These are phyloP conservation scores for Pantala flavescens DNA, from an alignment of 1,140 invertebrate species.

Conservation along the genomic window DNA sequence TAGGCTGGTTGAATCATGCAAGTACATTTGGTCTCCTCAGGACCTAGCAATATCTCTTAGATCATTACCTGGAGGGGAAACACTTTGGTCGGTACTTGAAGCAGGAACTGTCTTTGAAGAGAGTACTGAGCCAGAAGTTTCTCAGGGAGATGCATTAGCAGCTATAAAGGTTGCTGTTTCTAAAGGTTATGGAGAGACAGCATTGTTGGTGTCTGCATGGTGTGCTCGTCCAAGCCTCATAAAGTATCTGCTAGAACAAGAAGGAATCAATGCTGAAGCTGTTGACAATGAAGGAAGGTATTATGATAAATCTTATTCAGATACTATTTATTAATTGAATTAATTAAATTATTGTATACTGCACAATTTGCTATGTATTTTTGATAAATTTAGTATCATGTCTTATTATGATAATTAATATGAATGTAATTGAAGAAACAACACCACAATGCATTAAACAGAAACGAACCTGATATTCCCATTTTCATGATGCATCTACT, in stretches of 20 bases:
- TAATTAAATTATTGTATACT: no score
- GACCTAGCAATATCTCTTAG: not conserved
- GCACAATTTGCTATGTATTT: no score
- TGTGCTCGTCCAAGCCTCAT: not conserved
- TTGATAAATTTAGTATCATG: no score
- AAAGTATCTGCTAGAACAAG: not conserved
- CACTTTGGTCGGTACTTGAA: not conserved
- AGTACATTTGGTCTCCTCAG: not conserved
- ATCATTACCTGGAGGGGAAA: not conserved
- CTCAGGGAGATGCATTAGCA: not conserved
- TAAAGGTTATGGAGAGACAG: not conserved
- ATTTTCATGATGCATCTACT: no score
- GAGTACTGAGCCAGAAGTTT: not conserved
- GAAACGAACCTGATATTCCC: no score
- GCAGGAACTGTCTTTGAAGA: not conserved
- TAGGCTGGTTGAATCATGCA: not conserved
- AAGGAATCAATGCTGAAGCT: not conserved
- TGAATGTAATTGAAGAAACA: no score
- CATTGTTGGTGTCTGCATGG: not conserved
- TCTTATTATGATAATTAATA: no score
- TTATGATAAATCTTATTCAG: not conserved
- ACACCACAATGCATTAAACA: no score
- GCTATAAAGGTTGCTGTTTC: not conserved
- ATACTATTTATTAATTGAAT: no score
- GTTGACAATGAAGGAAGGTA: not conserved